Evolutionary conservation across 1,140 invertebrate species (phyloP).

Genomic region (Leptinotarsa lineolata): DNA sequence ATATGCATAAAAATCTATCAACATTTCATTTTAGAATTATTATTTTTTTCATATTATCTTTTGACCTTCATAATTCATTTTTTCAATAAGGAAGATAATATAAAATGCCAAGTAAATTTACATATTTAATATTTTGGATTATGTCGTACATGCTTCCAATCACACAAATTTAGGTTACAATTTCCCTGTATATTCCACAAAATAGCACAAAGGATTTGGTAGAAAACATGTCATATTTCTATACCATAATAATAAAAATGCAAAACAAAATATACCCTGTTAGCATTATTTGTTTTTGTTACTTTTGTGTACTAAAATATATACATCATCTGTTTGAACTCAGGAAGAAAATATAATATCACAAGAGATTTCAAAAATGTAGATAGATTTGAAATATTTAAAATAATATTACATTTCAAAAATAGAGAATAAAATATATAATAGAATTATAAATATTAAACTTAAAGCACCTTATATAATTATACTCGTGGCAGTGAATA

Average conservation of each 20-base stretch:
- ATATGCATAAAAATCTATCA: no score
- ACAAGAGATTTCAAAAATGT: conserved; percentile 15
- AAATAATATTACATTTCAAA: conserved; percentile 9
- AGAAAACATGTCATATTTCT: background rate
- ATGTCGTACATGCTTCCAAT: conserved; percentile 10
- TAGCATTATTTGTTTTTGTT: conserved; percentile 22
- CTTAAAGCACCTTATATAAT: conserved; percentile 15
- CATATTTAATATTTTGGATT: conserved; percentile 10
- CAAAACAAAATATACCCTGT: conserved; percentile 25
- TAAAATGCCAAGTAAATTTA: background rate
- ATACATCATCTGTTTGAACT: conserved; percentile 20
- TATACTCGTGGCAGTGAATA: conserved; percentile 9
- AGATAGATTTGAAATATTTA: conserved; percentile 7
- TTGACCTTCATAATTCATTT: no score
- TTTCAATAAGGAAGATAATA: background rate
- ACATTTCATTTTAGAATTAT: no score
- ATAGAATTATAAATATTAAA: conserved; percentile 23
- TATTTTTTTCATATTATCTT: no score
- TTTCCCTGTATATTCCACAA: conserved; percentile 26
- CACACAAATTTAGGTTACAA: conserved; percentile 23
- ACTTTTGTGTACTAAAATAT: conserved; percentile 13
- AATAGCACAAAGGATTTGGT: conserved; percentile 17
- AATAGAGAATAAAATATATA: conserved; percentile 24
- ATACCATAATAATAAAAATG: conserved; percentile 20
- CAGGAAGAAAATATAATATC: conserved; percentile 18